phyloP scores from a whole-genome alignment of 2,113 vertebrate species.

The Ptyas mucosa region DNA sequence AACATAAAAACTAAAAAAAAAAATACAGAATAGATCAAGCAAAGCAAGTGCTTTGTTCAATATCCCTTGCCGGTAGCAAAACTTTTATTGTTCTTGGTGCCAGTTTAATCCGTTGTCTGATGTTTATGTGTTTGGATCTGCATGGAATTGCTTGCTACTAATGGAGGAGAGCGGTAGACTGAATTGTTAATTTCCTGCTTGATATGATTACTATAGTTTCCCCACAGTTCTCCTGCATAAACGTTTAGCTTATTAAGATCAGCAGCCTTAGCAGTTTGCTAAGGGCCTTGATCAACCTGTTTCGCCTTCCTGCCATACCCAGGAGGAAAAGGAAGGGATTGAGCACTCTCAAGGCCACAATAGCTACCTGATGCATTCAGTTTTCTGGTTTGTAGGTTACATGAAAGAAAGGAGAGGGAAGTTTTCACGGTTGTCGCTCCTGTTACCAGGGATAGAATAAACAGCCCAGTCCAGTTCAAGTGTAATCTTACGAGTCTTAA shows the following conservation, averaged over 20 bases:
- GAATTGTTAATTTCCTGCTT: neutral
- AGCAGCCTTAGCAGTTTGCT: neutral
- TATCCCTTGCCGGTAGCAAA: neutral
- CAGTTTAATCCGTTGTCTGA: neutral
- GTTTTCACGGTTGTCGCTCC: neutral
- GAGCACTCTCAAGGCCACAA: neutral
- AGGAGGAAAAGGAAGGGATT: neutral
- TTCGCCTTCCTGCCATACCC: neutral
- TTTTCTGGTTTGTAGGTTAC: neutral
- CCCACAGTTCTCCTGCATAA: neutral
- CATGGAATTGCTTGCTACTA: neutral
- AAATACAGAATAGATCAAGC: too few species aligned
- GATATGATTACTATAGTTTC: neutral
- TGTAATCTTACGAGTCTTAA: neutral
- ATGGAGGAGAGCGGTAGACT: neutral
- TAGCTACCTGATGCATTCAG: neutral
- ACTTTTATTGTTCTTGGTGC: neutral
- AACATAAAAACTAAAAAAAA: neutral
- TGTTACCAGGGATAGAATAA: neutral
- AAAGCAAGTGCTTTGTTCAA: neutral
- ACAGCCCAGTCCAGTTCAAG: neutral
- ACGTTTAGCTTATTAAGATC: neutral
- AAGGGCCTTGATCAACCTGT: neutral
- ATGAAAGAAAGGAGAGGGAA: neutral
- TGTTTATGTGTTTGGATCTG: neutral